phyloP scores from a whole-genome alignment of 2,888 invertebrate species.

The Brachyptera putata region DNA sequence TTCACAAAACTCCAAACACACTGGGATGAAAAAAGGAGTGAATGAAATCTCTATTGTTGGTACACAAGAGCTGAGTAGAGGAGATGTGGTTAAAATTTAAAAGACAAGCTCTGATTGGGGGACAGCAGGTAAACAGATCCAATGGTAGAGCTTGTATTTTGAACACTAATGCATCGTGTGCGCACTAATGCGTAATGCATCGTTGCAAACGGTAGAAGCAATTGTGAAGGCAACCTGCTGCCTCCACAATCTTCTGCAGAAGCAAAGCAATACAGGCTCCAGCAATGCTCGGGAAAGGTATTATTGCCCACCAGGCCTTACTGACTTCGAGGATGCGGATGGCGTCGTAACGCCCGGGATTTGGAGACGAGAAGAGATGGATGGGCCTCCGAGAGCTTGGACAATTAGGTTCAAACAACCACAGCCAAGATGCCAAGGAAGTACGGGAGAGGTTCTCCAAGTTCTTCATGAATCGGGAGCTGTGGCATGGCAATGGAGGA shows the following conservation, averaged over 20 bases:
- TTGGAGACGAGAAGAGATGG: not conserved
- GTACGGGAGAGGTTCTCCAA: not conserved
- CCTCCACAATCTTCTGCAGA: constrained; percentile 23
- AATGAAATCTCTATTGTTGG: too few relatives aligned
- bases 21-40: too few relatives aligned
- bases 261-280: not conserved
- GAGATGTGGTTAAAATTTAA: too few relatives aligned
- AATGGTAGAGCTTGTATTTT: too few relatives aligned
- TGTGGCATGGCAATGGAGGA: constrained; percentile 4
- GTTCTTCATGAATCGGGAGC: not conserved
- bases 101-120: too few relatives aligned
- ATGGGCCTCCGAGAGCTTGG: not conserved
- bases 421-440: too few relatives aligned
- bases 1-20: too few relatives aligned
- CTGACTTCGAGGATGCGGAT: not conserved
- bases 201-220: not conserved
- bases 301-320: constrained; percentile 15
- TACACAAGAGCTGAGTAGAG: too few relatives aligned
- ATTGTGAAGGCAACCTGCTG: constrained; percentile 19
- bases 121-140: too few relatives aligned
- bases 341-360: not conserved
- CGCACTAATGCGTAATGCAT: too few relatives aligned
- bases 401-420: not conserved
- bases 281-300: too few relatives aligned
- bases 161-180: too few relatives aligned